These are phyloP conservation scores for Dicroscelio sp. DNA, from an alignment of 2,888 invertebrate genomes.

Conservation along the genomic window DNA sequence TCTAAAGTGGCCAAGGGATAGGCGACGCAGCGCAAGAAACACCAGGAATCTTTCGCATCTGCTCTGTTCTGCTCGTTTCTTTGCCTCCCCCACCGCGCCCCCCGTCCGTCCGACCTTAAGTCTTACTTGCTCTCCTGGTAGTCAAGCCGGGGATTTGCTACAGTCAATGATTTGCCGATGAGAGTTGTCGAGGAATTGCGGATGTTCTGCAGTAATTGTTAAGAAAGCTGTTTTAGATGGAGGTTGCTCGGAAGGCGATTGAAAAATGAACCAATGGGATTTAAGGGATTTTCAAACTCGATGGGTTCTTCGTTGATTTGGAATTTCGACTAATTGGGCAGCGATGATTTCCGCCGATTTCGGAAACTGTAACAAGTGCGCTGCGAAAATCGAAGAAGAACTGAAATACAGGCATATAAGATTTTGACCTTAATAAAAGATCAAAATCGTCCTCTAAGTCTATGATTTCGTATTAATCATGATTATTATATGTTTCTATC, in stretches of 20 bases:
- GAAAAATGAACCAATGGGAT: slow-evolving; percentile 28
- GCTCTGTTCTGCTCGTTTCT: slow-evolving; percentile 81
- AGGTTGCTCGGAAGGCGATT: slow-evolving; percentile 34
- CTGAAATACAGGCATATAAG: too few species aligned
- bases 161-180: slow-evolving; percentile 73
- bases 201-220: slow-evolving; percentile 50
- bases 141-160: slow-evolving; percentile 56
- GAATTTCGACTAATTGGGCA: not conserved
- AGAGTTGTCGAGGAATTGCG: slow-evolving; percentile 39
- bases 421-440: too few species aligned
- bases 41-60: slow-evolving; percentile 89
- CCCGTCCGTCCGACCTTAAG: not conserved
- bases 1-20: slow-evolving; percentile 65
- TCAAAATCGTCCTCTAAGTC: too few species aligned
- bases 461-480: too few species aligned
- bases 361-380: not conserved
- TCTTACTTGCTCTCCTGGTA: slow-evolving; percentile 23
- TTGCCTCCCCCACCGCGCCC: not conserved
- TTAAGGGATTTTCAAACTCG: slow-evolving; percentile 17
- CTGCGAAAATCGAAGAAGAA: too few species aligned
- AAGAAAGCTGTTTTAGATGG: slow-evolving; percentile 45
- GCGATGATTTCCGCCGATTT: not conserved
- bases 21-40: slow-evolving; percentile 64
- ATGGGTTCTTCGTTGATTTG: not conserved
- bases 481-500: not conserved